These are phyloP conservation scores for Lysiphlebus fabarum DNA, from an alignment of 1,140 invertebrate species.

Conservation along the genomic window DNA sequence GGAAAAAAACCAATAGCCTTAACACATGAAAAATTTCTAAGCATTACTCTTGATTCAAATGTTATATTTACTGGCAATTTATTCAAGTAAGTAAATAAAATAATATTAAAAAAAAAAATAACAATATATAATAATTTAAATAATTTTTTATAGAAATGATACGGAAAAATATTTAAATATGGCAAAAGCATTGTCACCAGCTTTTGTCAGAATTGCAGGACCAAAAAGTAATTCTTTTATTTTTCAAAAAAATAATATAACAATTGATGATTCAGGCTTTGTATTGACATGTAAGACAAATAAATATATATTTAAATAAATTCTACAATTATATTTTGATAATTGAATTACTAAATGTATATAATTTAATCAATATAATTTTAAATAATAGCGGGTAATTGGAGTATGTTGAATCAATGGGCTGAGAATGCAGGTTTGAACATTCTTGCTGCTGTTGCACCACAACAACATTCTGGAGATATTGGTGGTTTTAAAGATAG, in stretches of 20 bases:
- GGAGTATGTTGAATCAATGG: conserved; percentile 40
- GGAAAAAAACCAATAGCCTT: conserved; percentile 52
- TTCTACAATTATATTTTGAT: not conserved
- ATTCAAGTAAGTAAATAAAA: conserved; percentile 47
- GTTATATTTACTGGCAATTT: conserved; percentile 44
- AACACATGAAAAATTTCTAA: conserved; percentile 62
- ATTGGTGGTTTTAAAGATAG: not conserved
- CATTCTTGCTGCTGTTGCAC: conserved; percentile 38
- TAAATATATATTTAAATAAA: not conserved
- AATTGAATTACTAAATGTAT: not conserved
- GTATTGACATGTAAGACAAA: conserved; percentile 37
- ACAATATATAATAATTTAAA: conserved; percentile 1
- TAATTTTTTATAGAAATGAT: conserved; percentile 31
- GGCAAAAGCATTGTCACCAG: conserved; percentile 60
- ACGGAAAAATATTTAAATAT: conserved; percentile 47
- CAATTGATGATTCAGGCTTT: conserved; percentile 33
- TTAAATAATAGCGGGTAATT: conserved; percentile 38
- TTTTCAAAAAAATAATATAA: conserved; percentile 44
- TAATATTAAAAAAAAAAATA: too few relatives aligned
- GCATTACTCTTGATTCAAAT: conserved; percentile 61
- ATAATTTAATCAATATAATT: conserved; percentile 2
- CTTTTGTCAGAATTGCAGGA: conserved; percentile 61
- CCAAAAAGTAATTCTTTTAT: conserved; percentile 56
- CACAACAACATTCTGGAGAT: conserved; percentile 24
- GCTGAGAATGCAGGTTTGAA: conserved; percentile 39